phyloP scores from a whole-genome alignment of 2,113 vertebrate species.

The Riparia riparia region DNA sequence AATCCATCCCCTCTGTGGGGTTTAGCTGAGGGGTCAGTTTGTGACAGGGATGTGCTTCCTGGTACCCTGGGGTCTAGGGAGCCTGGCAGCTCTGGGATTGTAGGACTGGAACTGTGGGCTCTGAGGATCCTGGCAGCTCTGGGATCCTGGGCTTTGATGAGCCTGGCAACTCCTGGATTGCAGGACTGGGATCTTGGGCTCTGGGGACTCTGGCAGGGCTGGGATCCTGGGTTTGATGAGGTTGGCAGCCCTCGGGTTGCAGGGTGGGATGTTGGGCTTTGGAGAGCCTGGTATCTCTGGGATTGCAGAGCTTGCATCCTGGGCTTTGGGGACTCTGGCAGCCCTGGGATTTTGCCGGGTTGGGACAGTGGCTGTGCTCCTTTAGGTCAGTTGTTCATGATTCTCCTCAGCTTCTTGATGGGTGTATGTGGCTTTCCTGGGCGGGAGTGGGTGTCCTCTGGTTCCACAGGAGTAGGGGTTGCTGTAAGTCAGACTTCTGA shows the following conservation, averaged over 20 bases:
- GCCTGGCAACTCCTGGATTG: not conserved
- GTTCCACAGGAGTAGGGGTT: accelerated
- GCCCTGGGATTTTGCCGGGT: too few relatives aligned
- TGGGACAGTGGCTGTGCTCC: accelerated
- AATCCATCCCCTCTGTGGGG: accelerated
- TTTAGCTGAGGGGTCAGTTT: not conserved
- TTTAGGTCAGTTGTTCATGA: accelerated
- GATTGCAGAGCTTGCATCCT: not conserved
- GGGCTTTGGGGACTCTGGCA: accelerated
- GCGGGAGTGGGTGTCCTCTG: accelerated
- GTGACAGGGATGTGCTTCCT: accelerated
- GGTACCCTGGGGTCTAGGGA: not conserved
- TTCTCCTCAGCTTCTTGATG: not conserved
- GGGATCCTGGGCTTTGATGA: too few relatives aligned
- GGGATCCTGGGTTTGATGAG: not conserved
- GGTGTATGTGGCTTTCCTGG: accelerated
- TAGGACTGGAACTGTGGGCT: not conserved
- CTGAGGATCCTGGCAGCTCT: accelerated
- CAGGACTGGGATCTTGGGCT: not conserved
- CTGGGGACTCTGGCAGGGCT: accelerated
- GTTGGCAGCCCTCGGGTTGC: too few relatives aligned
- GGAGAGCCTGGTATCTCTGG: accelerated
- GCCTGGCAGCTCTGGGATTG: not conserved
- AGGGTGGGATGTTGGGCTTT: accelerated
- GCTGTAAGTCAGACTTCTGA: accelerated